Evolutionary conservation across 2,113 vertebrate genomes (phyloP).

Genomic region (Cardinalis cardinalis): DNA sequence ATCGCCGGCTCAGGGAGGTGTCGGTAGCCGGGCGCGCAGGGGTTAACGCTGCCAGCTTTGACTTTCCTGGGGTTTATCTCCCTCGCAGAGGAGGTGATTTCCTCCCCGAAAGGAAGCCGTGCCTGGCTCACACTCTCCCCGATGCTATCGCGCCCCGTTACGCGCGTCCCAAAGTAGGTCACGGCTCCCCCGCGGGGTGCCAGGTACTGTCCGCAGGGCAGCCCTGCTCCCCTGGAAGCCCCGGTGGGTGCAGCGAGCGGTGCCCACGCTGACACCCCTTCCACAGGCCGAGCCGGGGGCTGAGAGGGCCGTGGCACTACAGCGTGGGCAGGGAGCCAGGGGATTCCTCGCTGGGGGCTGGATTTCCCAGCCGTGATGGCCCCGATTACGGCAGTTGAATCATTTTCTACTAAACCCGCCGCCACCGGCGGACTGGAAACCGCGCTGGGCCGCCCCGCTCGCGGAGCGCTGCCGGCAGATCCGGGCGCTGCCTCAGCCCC

Average conservation of each 20-base stretch:
- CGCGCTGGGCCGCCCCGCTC: not conserved
- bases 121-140: not conserved
- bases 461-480: not conserved
- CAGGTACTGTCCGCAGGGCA: not conserved
- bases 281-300: not conserved
- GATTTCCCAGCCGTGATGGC: slow-evolving; percentile 40
- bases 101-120: slow-evolving; percentile 42
- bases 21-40: not conserved
- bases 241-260: not conserved
- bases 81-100: slow-evolving; percentile 24
- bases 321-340: not conserved
- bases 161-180: slow-evolving; percentile 33
- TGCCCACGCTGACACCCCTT: not conserved
- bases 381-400: slow-evolving; percentile 42
- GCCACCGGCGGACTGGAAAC: not conserved
- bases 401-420: slow-evolving; percentile 27
- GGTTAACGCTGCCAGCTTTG: not conserved
- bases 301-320: not conserved
- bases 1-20: rapidly evolving
- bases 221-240: not conserved
- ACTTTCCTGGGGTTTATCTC: slow-evolving; percentile 21
- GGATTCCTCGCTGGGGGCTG: slow-evolving; percentile 33
- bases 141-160: slow-evolving; percentile 34
- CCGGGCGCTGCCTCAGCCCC: not conserved
- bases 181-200: not conserved